A percentile compares a stretch with the other conserved stretches of the same genome.
Evolutionary conservation across 23 tunicate species (phyloP).

Genomic region (Styela clava): DNA sequence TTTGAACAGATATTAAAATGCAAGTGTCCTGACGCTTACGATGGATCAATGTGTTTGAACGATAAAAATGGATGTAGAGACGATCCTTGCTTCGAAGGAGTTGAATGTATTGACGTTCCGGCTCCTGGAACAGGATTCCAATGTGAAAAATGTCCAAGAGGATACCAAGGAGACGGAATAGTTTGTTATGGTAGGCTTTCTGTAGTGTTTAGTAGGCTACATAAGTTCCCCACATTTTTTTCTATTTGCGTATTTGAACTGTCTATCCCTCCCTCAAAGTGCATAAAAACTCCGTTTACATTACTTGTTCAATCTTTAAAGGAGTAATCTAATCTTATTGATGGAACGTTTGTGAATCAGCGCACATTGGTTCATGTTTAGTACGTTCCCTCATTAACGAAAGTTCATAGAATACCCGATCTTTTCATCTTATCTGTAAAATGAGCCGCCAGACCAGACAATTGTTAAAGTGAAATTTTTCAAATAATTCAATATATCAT

Average conservation of each 20-base stretch:
- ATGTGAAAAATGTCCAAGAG: constrained; percentile 61
- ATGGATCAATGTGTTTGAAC: constrained; percentile 39
- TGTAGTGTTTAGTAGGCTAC: no score
- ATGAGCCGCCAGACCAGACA: no score
- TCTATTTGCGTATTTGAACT: neutral
- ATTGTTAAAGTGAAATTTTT: no score
- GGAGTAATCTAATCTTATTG: no score
- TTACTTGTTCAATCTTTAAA: no score
- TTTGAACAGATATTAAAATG: constrained; percentile 42
- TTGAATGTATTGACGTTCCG: constrained; percentile 39
- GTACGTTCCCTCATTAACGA: no score
- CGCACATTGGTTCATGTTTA: no score
- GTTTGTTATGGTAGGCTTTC: constrained; percentile 40
- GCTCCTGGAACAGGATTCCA: constrained; percentile 50
- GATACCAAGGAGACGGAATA: constrained; percentile 66
- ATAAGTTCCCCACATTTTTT: neutral
- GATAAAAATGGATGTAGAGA: constrained; percentile 47
- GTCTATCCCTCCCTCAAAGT: neutral
- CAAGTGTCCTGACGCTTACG: constrained; percentile 40
- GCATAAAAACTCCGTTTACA: no score
- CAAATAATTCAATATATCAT: no score
- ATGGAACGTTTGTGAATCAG: no score
- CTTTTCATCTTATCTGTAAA: no score
- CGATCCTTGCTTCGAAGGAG: constrained; percentile 57
- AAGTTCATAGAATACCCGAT: no score